Evolutionary conservation across 2,797 vertebrate species (phyloP).

Genomic region (Eulemur albifrons): DNA sequence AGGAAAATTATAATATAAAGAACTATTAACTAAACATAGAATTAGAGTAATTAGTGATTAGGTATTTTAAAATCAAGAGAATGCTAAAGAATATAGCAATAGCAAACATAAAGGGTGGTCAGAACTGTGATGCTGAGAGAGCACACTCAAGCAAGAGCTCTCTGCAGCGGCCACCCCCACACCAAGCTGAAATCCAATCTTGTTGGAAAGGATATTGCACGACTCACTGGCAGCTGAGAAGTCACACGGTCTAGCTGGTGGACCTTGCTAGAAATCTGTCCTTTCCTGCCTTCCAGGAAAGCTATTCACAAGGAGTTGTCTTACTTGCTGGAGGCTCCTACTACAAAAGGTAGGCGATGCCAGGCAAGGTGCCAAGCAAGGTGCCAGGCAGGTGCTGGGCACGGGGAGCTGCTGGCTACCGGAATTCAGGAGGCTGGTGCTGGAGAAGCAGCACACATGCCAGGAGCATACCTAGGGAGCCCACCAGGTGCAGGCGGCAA

Average conservation of each 20-base stretch:
- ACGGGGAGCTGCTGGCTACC: background rate
- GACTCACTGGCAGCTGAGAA: background rate
- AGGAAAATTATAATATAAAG: background rate
- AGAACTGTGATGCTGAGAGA: background rate
- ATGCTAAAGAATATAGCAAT: background rate
- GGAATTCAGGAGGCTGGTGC: background rate
- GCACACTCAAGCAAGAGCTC: background rate
- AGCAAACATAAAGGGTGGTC: background rate
- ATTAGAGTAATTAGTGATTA: background rate
- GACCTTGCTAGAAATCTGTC: background rate
- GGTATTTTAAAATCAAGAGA: background rate
- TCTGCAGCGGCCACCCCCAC: background rate
- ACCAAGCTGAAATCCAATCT: background rate
- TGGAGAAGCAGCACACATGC: fast-evolving
- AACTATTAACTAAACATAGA: background rate
- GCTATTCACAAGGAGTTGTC: background rate
- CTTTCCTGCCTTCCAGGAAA: background rate
- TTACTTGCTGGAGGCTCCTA: background rate
- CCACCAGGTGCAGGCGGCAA: background rate
- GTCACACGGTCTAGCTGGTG: background rate
- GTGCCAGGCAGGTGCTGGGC: no score
- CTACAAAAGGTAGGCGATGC: background rate
- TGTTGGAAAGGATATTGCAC: background rate
- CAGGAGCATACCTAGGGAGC: no score
- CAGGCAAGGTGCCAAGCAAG: background rate